Percentiles rank a stretch among this genome's conserved stretches.
Evolutionary conservation across 1,140 invertebrate genomes (phyloP).

Genomic region (Drosophila bocki): DNA sequence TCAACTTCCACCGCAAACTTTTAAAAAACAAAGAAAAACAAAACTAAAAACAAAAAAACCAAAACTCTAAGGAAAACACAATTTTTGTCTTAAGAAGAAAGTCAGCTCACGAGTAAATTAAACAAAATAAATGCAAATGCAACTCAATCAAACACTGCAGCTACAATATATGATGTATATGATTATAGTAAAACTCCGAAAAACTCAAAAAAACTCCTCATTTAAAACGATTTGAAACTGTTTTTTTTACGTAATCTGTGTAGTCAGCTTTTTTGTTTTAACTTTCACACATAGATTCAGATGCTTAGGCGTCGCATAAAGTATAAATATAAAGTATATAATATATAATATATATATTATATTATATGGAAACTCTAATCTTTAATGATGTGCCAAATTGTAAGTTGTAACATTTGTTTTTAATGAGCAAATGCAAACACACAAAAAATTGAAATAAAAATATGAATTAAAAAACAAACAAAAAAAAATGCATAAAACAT

Average conservation of each 20-base stretch:
- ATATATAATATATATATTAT: conserved; percentile 46
- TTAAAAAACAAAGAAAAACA: conserved; percentile 65
- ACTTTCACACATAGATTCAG: conserved; percentile 78
- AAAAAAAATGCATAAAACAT: conserved; percentile 31
- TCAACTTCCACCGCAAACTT: conserved; percentile 80
- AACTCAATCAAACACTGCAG: conserved; percentile 74
- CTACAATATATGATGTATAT: conserved; percentile 62
- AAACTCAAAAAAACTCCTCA: conserved; percentile 8
- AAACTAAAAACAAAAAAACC: conserved; percentile 51
- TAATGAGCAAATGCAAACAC: conserved; percentile 74
- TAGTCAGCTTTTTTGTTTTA: conserved; percentile 76
- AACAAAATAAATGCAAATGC: conserved; percentile 72
- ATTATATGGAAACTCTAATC: conserved; percentile 75
- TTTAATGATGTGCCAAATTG: conserved; percentile 84
- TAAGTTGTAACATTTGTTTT: conserved; percentile 83
- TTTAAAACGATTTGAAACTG: conserved; percentile 19
- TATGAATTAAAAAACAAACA: conserved; percentile 46
- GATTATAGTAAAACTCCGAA: conserved; percentile 17
- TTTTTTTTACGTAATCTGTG: conserved; percentile 59
- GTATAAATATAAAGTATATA: conserved; percentile 76
- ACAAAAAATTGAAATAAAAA: conserved; percentile 76
- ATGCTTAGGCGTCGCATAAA: conserved; percentile 69
- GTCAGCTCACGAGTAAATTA: conserved; percentile 61
- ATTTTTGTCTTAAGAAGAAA: conserved; percentile 77
- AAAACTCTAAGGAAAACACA: conserved; percentile 60